phyloP scores from a whole-genome alignment of 2,888 invertebrate species.

The Tanypteryx hageni region DNA sequence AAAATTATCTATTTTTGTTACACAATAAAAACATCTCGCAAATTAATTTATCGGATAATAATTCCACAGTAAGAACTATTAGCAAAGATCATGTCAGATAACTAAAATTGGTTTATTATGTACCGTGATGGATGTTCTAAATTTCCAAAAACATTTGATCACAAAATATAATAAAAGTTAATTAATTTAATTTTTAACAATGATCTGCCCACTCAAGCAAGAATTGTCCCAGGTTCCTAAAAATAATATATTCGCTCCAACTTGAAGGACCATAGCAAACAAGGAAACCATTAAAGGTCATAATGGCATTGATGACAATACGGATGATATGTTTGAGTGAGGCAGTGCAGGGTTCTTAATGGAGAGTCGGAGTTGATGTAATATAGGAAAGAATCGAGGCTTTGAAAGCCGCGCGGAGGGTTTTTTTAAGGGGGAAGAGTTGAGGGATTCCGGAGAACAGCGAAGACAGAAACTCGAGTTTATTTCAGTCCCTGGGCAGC shows the following conservation, averaged over 20 bases:
- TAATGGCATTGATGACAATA: not conserved
- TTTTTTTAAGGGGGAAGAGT: not conserved
- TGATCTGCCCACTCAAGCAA: not conserved
- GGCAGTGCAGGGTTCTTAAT: not conserved
- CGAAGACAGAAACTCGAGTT: not conserved
- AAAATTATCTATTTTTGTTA: no score
- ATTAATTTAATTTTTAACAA: no score
- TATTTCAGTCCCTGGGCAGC: constrained; percentile 62
- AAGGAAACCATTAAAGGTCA: not conserved
- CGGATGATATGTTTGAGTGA: not conserved
- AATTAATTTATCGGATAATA: no score
- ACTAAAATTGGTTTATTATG: no score
- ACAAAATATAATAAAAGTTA: no score
- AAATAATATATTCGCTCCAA: not conserved
- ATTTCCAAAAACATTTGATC: no score
- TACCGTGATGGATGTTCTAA: no score
- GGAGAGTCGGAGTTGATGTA: not conserved
- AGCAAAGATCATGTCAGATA: no score
- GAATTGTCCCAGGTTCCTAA: not conserved
- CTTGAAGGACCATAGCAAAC: not conserved
- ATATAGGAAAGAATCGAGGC: not conserved
- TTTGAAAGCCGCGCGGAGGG: not conserved
- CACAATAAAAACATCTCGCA: no score
- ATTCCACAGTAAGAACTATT: no score
- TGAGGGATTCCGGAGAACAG: not conserved